Evolutionary conservation across 2,888 invertebrate species (phyloP).

Genomic region (Dynastes tityus): DNA sequence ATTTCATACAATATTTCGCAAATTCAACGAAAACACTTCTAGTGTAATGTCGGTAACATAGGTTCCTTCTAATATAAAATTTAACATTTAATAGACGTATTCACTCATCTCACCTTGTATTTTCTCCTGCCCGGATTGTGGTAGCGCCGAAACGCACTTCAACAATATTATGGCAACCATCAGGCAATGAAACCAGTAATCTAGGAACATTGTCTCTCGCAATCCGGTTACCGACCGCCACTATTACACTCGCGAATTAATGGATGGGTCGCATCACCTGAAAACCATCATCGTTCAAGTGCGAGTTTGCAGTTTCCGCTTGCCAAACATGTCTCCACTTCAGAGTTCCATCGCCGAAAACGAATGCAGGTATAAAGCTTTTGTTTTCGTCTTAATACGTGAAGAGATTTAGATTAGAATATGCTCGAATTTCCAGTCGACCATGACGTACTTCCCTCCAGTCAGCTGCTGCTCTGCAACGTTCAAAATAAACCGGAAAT

Average conservation of each 20-base stretch:
- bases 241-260: conserved; percentile 22
- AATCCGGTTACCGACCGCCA: conserved; percentile 11
- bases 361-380: neutral
- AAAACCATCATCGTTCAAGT: conserved; percentile 19
- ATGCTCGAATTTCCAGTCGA: neutral
- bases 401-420: neutral
- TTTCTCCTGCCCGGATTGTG: conserved; percentile 55
- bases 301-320: neutral
- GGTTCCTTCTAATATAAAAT: too few species aligned
- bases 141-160: conserved; percentile 54
- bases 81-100: too few species aligned
- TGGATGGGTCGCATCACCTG: conserved; percentile 17
- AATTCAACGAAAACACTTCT: too few species aligned
- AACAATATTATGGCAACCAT: conserved; percentile 57
- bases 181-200: conserved; percentile 59
- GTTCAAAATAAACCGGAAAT: neutral
- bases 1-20: too few species aligned
- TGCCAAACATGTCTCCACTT: neutral
- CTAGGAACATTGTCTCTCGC: conserved; percentile 58
- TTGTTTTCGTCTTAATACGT: neutral
- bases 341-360: neutral
- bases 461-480: neutral
- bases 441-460: neutral
- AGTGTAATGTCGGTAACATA: too few species aligned
- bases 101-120: conserved; percentile 53